A percentile compares a stretch with the other conserved stretches of the same genome.
phyloP scores from a whole-genome alignment of 1,140 invertebrate species.

The Drosophila auraria region DNA sequence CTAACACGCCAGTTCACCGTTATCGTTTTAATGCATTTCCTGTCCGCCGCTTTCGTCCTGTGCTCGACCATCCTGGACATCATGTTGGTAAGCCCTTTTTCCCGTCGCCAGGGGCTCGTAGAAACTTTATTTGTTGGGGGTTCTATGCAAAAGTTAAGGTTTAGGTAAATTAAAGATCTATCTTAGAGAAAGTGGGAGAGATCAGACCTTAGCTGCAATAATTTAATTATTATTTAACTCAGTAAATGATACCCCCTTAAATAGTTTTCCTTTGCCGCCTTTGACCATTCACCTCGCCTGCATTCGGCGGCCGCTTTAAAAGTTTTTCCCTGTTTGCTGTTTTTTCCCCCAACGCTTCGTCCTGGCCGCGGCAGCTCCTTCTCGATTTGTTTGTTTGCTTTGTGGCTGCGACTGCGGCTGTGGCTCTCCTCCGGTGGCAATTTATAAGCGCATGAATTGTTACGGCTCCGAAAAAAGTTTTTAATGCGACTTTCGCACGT shows the following conservation, averaged over 20 bases:
- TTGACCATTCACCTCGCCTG: conserved; percentile 19
- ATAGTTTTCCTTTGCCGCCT: background rate
- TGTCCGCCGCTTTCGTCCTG: conserved; percentile 77
- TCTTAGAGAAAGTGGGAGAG: too few species aligned
- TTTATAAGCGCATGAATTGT: conserved; percentile 77
- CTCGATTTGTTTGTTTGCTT: conserved; percentile 42
- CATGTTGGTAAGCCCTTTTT: conserved; percentile 72
- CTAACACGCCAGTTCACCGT: conserved; percentile 71
- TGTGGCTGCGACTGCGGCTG: conserved; percentile 35
- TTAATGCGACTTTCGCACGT: conserved; percentile 73
- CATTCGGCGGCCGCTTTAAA: conserved; percentile 50
- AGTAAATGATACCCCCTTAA: background rate
- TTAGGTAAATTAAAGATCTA: too few species aligned
- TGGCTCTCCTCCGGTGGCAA: conserved; percentile 54
- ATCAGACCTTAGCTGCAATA: too few species aligned
- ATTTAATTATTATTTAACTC: too few species aligned
- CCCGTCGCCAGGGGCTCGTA: background rate
- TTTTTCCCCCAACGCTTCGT: conserved; percentile 10
- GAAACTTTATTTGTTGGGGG: background rate
- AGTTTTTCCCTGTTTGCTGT: conserved; percentile 62
- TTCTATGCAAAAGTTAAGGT: too few species aligned
- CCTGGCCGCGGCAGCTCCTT: conserved; percentile 7
- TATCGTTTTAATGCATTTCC: conserved; percentile 84
- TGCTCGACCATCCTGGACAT: conserved; percentile 80
- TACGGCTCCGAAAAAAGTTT: conserved; percentile 70